A percentile compares a stretch with the other conserved stretches of the same genome.
Evolutionary conservation across 2,113 vertebrate genomes (phyloP).

Genomic region (Atrichornis clamosus): DNA sequence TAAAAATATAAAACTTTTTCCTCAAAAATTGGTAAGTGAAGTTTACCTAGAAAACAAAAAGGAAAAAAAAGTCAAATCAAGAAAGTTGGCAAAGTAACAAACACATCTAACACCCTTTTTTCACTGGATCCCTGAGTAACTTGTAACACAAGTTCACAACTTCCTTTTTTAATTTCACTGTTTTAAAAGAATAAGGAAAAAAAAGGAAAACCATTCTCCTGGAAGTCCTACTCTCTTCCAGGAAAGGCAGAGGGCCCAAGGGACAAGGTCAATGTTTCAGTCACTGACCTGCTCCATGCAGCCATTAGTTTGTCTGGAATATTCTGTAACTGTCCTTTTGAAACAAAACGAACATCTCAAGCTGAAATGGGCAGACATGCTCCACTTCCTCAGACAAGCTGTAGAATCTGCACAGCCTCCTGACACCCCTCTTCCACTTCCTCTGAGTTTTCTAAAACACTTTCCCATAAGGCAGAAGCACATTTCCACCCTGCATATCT

Average conservation of each 20-base stretch:
- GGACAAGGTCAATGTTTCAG: background rate
- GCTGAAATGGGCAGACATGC: background rate
- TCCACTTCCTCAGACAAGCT: background rate
- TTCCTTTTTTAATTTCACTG: background rate
- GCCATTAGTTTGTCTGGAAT: background rate
- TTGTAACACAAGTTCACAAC: background rate
- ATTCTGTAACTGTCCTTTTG: background rate
- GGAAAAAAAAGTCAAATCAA: background rate
- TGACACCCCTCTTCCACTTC: background rate
- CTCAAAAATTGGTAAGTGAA: constrained; percentile 98
- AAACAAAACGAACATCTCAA: background rate
- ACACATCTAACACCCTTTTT: background rate
- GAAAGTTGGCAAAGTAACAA: background rate
- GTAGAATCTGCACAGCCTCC: background rate
- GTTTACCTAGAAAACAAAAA: constrained; percentile 83
- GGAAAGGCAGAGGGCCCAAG: background rate
- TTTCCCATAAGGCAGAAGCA: background rate
- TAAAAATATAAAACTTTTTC: constrained; percentile 99
- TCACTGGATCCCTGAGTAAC: background rate
- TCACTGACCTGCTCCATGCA: background rate
- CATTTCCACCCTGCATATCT: background rate
- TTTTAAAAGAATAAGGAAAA: background rate
- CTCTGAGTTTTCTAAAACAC: background rate
- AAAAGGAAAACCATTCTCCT: background rate
- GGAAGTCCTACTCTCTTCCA: background rate